Base-by-base conservation (phyloP, 2,888 invertebrate genomes). In the Alcis repandata region DNA sequence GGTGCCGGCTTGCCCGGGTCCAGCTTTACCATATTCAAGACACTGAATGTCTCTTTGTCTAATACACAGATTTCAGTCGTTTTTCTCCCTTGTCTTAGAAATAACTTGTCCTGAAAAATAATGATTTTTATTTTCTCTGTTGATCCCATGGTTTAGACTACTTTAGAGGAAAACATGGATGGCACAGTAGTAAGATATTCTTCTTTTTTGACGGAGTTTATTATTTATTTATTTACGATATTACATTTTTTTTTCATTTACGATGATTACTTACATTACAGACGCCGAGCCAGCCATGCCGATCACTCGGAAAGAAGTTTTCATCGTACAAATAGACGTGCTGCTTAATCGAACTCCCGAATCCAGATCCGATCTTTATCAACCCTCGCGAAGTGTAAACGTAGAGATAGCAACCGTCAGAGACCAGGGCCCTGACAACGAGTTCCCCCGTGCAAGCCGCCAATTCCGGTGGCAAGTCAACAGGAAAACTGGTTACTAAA, bases 361-460 rank as follows among this genome's bases (percentile, higher is more conserved):
- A 98, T 8, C 99, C 99, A 56, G 98, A 97, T 17, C 99, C 99
- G 69, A 99, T 96, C 93, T 99, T 99, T 70, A 98, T 94, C 49
- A 99, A 93, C 1, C 98, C 98, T 77, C 96, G 96, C 10, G 96
- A 96, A 33, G 97, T 96, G 77, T 97, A 96, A 32, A 99, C 93
- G 88, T 98, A 99, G 58, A 99, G 94, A 88, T 95, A 98, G 71
- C 96, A 96, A 10, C 99, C 99, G 88, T 99, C 98, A 72, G 97
- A 97, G 8, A 98, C 97, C 79, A 99, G 94, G 3, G 97, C 95
- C 57, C 92, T 82, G 2, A 93, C 88, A 15, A 92, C 86, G 1
- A 93, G 83, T 62, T 92, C 93, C 1, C 83, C 83, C 0, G 90
- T 73, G 2, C 87, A 88, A 0, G 83, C 67, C 1, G 87, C 86